Evolutionary conservation across 2,888 invertebrate genomes (phyloP), one percentile per base, ranked within the genome.

Genomic region (Hydropsyche betteni): DNA sequence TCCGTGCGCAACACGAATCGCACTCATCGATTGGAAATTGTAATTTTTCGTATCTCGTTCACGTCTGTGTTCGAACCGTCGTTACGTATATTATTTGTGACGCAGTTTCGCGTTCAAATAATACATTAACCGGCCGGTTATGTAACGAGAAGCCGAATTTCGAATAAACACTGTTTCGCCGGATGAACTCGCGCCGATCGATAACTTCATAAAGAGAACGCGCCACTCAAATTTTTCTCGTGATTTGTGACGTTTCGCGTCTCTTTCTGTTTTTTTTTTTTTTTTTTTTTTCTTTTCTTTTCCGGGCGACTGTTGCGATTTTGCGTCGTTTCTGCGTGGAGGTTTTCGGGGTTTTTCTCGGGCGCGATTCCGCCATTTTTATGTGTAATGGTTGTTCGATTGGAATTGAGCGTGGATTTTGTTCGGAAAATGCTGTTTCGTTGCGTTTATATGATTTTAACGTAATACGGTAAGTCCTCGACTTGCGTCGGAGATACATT

Each of bases 161-260:
- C 64, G 36, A 64, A 64, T 64, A 64, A 64, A 64, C 64, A 64
- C 36, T 64, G 64, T 36, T 64, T 64, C 64, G 36, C 33, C 36
- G 64, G 64, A 64, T 64, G 64, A 64, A 64, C 64, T 36, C 34
- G 64, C 34, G 34, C 36, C 64, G 64, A 64, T 64, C 64, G 64
- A 64, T 64, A 64, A 64, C 64, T 36, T 64, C 36, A 64, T 64
- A 64, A 64, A 64, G 64, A 64, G 44, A 44, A 44, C 44, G 64
- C 64, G 34, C 64, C 34, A 64, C 36, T 64, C 64, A 64, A 58
- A 58, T 64, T 64, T 64, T 64, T 64, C 36, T 64, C 36, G 36
- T 24, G 44, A 61, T 55, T 55, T 14, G 55, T 55, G 55, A 44
- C 10, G 1, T 44, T 44, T 44, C 10, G 10, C 44, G 44, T 8